Base-by-base conservation (phyloP, 2,888 invertebrate genomes). In the Gymnosoma rotundatum region DNA sequence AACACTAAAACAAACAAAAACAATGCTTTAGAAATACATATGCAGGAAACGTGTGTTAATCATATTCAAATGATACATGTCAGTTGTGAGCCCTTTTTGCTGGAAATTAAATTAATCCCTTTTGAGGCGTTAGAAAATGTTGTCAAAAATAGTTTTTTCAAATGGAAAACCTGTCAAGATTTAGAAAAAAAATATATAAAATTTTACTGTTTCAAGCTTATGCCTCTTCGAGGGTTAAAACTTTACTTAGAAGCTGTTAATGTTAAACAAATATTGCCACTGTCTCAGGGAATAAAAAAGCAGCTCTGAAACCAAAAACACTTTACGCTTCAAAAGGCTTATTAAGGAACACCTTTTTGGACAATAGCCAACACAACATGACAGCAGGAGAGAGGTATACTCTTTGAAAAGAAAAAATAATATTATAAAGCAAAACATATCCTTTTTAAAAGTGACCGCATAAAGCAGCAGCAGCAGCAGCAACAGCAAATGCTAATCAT, bases 1-100 rank as follows among this genome's bases (percentile, higher is more conserved):
- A 90, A 90, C 90, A 90, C 90, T 89, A 88, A 88, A 89, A 86
- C 83, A 87, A 87, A 87, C 89, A 90, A 88, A 88, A 89, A 90
- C 89, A 90, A 90, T 67, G 61, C 25, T 48, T 38, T 54, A 16
- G 63, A 58, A 58, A 54, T 20, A 60, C 8, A 25, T 32, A 25
- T 32, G 38, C 16, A 66, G 50, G 25, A 66, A 66, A 36, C 72
- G 64, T 73, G 66, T 79, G 79, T 79, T 83, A 79, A 83, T 84
- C 76, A 80, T 76, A 67, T 79, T 64, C 73, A 76, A 70, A 58
- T 32, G 32, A 75, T 45, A 64, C 69, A 42, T 56, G 63, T 48
- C 76, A 45, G 42, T 25, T 61, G 10, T 45, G 12, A 14, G 36
- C 9, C 32, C 45, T 25, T 52, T 18, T 67, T 56, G 20, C 16